Conservation (phyloP, 2,888 invertebrate species). For the Parnassius apollo region DNA sequence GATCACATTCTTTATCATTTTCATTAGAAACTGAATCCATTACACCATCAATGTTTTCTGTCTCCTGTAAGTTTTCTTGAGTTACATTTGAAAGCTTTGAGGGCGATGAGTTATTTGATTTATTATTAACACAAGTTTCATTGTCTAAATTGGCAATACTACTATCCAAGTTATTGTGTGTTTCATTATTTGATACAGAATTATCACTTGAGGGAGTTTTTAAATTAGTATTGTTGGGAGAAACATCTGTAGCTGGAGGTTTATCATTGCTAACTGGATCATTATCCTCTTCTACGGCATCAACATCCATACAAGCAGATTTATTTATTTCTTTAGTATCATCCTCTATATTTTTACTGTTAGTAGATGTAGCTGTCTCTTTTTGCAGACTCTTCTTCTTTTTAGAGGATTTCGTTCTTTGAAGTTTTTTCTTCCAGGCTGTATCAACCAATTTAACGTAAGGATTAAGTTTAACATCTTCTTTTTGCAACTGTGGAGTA, state of each 20-base stretch:
- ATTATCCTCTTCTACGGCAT: neutral
- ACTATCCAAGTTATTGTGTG: neutral
- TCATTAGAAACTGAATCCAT: conserved; percentile 19
- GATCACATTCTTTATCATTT: conserved; percentile 26
- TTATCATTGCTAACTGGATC: neutral
- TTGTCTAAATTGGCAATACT: conserved; percentile 5
- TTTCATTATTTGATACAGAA: neutral
- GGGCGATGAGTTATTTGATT: neutral
- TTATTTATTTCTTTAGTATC: conserved; percentile 2
- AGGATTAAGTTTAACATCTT: conserved; percentile 56
- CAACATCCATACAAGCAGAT: conserved; percentile 1
- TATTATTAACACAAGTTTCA: conserved; percentile 25
- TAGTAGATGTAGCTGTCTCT: conserved; percentile 22
- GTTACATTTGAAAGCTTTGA: neutral
- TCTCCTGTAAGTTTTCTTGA: conserved; percentile 10
- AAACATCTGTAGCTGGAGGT: neutral
- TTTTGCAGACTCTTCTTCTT: conserved; percentile 40
- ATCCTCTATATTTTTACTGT: conserved; percentile 25
- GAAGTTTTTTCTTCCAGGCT: conserved; percentile 67
- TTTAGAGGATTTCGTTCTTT: conserved; percentile 47
- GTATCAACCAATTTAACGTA: conserved; percentile 67
- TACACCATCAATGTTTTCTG: conserved; percentile 27
- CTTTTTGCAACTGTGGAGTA: conserved; percentile 36
- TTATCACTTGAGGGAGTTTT: neutral
- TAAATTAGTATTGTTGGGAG: neutral